Conservation (phyloP, 2,113 vertebrate genomes). For the Varanus komodoensis region DNA sequence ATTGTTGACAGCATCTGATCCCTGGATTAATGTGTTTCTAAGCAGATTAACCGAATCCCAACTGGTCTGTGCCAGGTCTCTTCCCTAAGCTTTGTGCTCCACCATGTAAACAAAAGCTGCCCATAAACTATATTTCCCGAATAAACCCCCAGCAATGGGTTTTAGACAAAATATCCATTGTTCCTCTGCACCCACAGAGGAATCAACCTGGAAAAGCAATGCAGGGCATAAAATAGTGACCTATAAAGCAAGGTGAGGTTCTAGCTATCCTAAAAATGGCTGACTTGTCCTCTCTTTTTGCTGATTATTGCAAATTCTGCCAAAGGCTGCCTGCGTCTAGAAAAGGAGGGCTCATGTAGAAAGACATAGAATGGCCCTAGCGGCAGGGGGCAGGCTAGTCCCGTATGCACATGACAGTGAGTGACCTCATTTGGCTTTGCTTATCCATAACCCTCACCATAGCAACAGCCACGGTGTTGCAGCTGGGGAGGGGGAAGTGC, state of each 20-base stretch:
- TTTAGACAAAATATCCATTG: constrained; percentile 16
- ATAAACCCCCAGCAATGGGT: constrained; percentile 39
- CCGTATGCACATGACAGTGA: constrained; percentile 39
- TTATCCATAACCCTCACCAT: constrained; percentile 48
- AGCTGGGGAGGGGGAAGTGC: constrained; percentile 13
- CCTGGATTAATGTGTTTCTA: constrained; percentile 80
- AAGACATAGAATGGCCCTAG: neutral
- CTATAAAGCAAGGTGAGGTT: neutral
- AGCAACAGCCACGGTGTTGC: constrained; percentile 42
- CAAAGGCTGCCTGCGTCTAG: neutral
- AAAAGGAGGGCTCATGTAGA: neutral
- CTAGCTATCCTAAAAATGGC: neutral
- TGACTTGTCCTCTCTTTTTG: neutral
- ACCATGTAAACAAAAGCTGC: constrained; percentile 64
- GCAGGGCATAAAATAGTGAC: neutral
- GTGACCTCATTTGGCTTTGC: constrained; percentile 34
- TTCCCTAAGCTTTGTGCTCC: constrained; percentile 75
- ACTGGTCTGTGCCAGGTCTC: constrained; percentile 78
- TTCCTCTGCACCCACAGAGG: neutral
- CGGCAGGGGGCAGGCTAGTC: neutral
- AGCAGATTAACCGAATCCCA: constrained; percentile 83
- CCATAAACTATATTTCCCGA: constrained; percentile 53
- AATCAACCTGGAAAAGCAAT: neutral
- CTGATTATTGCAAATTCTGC: neutral
- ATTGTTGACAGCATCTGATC: constrained; percentile 77